Conservation (phyloP, 2,797 vertebrate species). For the Periophthalmus magnuspinnatus region DNA sequence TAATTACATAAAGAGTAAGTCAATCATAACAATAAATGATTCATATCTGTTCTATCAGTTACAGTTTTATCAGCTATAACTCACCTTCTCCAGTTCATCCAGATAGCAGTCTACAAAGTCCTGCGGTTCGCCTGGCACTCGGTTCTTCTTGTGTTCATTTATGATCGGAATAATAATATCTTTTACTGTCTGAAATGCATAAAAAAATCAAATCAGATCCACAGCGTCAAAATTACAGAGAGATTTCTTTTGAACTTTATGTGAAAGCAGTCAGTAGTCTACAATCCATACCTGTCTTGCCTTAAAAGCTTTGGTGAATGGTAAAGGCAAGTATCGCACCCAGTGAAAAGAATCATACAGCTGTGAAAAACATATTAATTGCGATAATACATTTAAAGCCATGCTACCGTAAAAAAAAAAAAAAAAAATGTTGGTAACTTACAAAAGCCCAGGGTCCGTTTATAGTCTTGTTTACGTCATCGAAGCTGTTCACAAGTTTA, state of each 20-base stretch:
- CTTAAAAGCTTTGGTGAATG: conserved; percentile 50
- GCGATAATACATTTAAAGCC: background rate
- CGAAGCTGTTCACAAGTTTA: conserved; percentile 50
- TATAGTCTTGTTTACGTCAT: conserved; percentile 56
- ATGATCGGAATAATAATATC: background rate
- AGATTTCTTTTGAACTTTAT: background rate
- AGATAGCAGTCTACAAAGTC: conserved; percentile 68
- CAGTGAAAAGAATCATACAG: conserved; percentile 55
- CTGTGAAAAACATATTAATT: conserved; percentile 25
- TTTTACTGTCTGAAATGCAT: background rate
- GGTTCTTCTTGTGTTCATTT: conserved; percentile 48
- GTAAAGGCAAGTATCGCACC: conserved; percentile 37
- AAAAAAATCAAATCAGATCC: background rate
- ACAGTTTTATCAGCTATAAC: background rate
- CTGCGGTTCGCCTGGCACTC: conserved; percentile 45
- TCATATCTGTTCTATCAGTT: too few species aligned
- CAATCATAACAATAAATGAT: too few species aligned
- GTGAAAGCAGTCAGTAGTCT: background rate
- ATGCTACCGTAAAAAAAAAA: background rate
- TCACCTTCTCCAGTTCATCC: conserved; percentile 60
- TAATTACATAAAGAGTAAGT: background rate
- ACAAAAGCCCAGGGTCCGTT: conserved; percentile 77
- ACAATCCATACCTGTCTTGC: conserved; percentile 9
- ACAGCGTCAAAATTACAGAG: background rate
- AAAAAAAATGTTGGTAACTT: conserved; percentile 22